Evolutionary conservation across 2,888 invertebrate genomes (phyloP), one percentile per base, ranked within the genome.

Genomic region (Agrochola lychnidis): DNA sequence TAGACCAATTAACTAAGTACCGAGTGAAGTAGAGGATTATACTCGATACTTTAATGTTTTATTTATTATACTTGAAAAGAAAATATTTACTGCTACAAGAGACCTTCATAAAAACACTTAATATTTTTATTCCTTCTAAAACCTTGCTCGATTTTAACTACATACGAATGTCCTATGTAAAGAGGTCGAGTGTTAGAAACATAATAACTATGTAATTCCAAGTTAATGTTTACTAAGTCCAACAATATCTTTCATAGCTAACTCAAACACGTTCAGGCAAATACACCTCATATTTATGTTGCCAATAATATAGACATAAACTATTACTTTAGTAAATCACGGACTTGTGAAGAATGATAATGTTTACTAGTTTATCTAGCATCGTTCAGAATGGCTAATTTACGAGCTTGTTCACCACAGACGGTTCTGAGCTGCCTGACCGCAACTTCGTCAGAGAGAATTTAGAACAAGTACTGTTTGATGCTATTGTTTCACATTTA

Each of bases 251-350:
- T 77, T 57, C 68, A 71, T 53, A 67, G 45, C 42, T 19, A 56
- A 72, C 71, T 72, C 59, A 70, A 84, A 84, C 36, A 75, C 36
- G n/a, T 72, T 61, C 45, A 57, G 61, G n/a, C 68, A 76, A 84
- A 76, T 84, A 84, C 62, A 25, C 56, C 66, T 40, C 48, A 66
- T 82, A 83, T 85, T 70, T 85, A 72, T 76, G 36, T 51, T 63
- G 57, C 61, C 57, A 85, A 75, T 82, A 71, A 82, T 76, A 82
- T 70, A 78, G 70, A 82, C 70, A 45, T 68, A 66, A 73, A 85
- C 79, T 76, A 85, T 82, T 71, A 77, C 78, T 72, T 85, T 73
- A 81, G 70, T 74, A 79, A 76, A 78, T 78, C 51, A 72, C 53
- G n/a, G 56, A 61, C 48, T 73, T 62, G 30, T 79, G 78, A 75